A percentile compares a stretch with the other conserved stretches of the same genome.
Evolutionary conservation across 2,113 vertebrate genomes (phyloP).

Genomic region (Nestor notabilis): DNA sequence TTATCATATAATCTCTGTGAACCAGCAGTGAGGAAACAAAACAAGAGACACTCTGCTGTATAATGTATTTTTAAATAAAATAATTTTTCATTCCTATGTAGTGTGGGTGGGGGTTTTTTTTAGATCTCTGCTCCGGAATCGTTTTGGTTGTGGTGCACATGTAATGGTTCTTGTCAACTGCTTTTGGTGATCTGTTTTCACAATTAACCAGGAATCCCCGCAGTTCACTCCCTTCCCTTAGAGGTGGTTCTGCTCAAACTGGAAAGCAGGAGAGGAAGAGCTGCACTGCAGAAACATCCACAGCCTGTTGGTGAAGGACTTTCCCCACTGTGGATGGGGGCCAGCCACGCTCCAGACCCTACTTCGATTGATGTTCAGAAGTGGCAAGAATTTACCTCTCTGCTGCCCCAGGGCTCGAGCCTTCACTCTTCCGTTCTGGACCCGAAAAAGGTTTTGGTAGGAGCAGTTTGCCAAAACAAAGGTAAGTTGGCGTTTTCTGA

Average conservation of each 20-base stretch:
- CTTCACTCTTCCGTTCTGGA: neutral
- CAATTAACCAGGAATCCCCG: neutral
- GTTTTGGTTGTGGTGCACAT: neutral
- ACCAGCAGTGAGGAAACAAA: constrained; percentile 74
- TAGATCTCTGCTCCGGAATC: neutral
- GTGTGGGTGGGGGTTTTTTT: neutral
- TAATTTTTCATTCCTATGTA: constrained; percentile 41
- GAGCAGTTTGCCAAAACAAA: neutral
- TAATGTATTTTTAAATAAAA: constrained; percentile 85
- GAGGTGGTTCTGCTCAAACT: neutral
- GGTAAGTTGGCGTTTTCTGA: neutral
- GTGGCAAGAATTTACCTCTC: neutral
- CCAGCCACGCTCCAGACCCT: neutral
- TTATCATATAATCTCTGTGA: constrained; percentile 73
- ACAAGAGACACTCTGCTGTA: constrained; percentile 76
- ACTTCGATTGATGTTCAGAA: neutral
- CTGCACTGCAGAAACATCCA: neutral
- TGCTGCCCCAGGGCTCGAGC: neutral
- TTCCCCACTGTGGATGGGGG: neutral
- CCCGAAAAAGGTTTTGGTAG: neutral
- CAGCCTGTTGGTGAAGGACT: neutral
- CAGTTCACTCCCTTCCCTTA: neutral
- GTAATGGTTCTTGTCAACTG: neutral
- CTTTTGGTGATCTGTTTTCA: neutral
- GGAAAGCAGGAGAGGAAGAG: neutral